Conservation (phyloP, 2,797 vertebrate genomes). For the Gobio occitaniae region DNA sequence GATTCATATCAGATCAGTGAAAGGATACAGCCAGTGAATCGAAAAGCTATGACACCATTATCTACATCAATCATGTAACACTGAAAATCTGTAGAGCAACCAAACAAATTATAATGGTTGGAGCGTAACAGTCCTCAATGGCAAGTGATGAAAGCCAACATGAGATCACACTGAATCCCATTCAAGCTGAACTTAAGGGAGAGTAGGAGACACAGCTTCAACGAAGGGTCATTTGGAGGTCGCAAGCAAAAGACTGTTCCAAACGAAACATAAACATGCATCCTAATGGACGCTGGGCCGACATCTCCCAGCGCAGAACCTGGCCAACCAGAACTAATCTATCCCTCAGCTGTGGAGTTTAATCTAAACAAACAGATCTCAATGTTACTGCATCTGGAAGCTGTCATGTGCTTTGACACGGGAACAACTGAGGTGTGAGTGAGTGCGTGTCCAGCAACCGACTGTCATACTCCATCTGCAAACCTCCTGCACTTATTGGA, state of each 20-base stretch:
- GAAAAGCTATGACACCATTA: slow-evolving; percentile 17
- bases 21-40: slow-evolving; percentile 2
- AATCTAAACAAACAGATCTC: slow-evolving; percentile 94
- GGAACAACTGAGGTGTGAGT: slow-evolving; percentile 71
- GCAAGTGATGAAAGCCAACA: slow-evolving; percentile 60
- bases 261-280: slow-evolving; percentile 92
- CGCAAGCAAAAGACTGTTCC: slow-evolving; percentile 85
- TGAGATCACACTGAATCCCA: slow-evolving; percentile 60
- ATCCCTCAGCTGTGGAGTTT: slow-evolving; percentile 89
- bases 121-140: slow-evolving; percentile 49
- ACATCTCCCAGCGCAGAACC: slow-evolving; percentile 80
- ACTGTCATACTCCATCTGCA: slow-evolving; percentile 52
- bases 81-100: slow-evolving; percentile 57
- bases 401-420: slow-evolving; percentile 85
- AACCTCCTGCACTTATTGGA: slow-evolving; percentile 36
- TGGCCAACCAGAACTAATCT: slow-evolving; percentile 92
- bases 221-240: slow-evolving; percentile 84
- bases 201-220: slow-evolving; percentile 80
- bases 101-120: slow-evolving; percentile 61
- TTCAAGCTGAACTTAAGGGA: slow-evolving; percentile 60
- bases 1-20: slow-evolving; percentile 13
- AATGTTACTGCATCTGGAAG: slow-evolving; percentile 90
- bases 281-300: slow-evolving; percentile 83
- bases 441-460: slow-evolving; percentile 50
- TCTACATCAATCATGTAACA: slow-evolving; percentile 38